Evolutionary conservation across 2,888 invertebrate genomes (phyloP).

Genomic region (Parnassius mnemosyne): DNA sequence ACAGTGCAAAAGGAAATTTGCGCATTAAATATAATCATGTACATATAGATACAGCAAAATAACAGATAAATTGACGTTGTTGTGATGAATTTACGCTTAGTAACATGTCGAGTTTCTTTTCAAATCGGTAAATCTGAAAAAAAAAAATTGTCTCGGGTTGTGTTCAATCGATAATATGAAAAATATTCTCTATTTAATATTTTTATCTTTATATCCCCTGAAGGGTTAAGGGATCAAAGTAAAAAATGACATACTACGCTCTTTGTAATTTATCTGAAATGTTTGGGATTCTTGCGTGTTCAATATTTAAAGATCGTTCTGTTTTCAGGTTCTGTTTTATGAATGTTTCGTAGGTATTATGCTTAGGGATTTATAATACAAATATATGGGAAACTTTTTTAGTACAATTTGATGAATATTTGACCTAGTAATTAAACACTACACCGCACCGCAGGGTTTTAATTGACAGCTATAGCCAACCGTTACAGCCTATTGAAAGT

Average conservation of each 20-base stretch:
- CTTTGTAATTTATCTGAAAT: slow-evolving; percentile 8
- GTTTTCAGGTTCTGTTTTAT: too few relatives aligned
- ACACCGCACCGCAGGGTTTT: too few relatives aligned
- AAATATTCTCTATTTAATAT: slow-evolving; percentile 18
- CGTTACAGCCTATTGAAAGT: too few relatives aligned
- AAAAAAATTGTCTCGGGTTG: slow-evolving; percentile 11
- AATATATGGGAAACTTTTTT: too few relatives aligned
- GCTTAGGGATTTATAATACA: too few relatives aligned
- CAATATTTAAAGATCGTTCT: neutral
- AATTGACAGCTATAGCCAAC: too few relatives aligned
- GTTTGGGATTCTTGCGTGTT: neutral
- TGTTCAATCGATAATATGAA: slow-evolving; percentile 11
- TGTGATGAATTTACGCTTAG: slow-evolving; percentile 1
- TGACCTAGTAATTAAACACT: too few relatives aligned
- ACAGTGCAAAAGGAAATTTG: too few relatives aligned
- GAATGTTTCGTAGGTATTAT: too few relatives aligned
- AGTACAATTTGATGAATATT: too few relatives aligned
- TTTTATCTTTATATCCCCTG: slow-evolving; percentile 20
- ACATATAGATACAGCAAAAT: too few relatives aligned
- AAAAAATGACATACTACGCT: slow-evolving; percentile 14
- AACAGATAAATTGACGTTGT: neutral
- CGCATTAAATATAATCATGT: too few relatives aligned
- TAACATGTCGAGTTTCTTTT: neutral
- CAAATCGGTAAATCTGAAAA: slow-evolving; percentile 10
- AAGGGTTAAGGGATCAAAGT: slow-evolving; percentile 22